phyloP scores from a whole-genome alignment of 92 coral and sea anemone genomes.

The Pocillopora meandrina region DNA sequence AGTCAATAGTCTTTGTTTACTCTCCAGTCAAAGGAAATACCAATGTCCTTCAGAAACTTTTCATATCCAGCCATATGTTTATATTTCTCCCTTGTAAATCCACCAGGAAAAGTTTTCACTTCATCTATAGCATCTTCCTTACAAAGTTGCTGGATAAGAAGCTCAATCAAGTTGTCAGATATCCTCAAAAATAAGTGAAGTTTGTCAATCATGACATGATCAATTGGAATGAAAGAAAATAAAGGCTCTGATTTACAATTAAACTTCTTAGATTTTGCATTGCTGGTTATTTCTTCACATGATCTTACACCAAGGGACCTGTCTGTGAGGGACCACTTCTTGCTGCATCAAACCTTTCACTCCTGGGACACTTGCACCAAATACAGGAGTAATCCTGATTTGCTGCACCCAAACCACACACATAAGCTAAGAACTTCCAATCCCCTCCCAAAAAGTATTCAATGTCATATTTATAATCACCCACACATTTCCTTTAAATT shows the following conservation, averaged over 20 bases:
- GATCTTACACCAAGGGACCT: conserved; percentile 49
- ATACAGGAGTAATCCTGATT: conserved; percentile 58
- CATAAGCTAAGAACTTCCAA: conserved; percentile 12
- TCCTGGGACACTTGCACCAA: conserved; percentile 53
- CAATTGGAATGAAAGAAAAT: conserved; percentile 36
- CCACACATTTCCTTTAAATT: no score
- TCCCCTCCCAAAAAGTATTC: conserved; percentile 21
- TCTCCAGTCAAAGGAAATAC: conserved; percentile 57
- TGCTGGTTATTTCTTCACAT: conserved; percentile 34
- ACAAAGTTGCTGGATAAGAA: conserved; percentile 43
- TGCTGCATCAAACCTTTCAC: conserved; percentile 11
- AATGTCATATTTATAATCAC: no score
- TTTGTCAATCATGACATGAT: conserved; percentile 67
- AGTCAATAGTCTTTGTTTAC: conserved; percentile 24
- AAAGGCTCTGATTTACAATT: conserved; percentile 50
- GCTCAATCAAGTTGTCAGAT: conserved; percentile 27
- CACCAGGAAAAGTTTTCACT: conserved; percentile 26
- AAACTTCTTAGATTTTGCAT: conserved; percentile 40
- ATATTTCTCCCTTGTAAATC: conserved; percentile 6
- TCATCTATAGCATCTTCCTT: conserved; percentile 39
- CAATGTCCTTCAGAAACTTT: conserved; percentile 39
- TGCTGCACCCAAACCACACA: conserved; percentile 61
- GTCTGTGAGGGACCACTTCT: conserved; percentile 40
- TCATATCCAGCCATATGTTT: conserved; percentile 32
- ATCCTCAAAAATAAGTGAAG: conserved; percentile 37